phyloP scores from a whole-genome alignment of 1,140 invertebrate species.

The Arctopsyche grandis region DNA sequence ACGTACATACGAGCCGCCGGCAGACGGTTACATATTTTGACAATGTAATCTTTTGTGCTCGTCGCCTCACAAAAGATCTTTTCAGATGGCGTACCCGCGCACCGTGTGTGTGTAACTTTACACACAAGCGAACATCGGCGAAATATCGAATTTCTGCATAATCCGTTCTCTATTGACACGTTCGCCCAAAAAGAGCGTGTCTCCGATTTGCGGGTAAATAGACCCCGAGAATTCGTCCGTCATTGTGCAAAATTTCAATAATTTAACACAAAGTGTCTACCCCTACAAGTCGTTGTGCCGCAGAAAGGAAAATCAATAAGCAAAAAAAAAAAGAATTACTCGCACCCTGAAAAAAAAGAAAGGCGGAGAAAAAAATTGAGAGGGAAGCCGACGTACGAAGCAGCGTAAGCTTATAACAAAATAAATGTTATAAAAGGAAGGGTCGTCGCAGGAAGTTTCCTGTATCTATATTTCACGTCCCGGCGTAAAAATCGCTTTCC shows the following conservation, averaged over 20 bases:
- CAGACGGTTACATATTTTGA: slow-evolving; percentile 47
- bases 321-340: slow-evolving; percentile 35
- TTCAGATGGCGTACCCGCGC: slow-evolving; percentile 20
- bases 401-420: slow-evolving; percentile 44
- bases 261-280: not conserved
- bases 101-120: slow-evolving; percentile 17
- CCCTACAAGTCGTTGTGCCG: not conserved
- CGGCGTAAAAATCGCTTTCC: slow-evolving; percentile 39
- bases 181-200: not conserved
- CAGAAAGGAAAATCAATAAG: slow-evolving; percentile 34
- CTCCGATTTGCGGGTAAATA: not conserved
- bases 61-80: slow-evolving; percentile 37
- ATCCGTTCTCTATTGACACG: slow-evolving; percentile 3
- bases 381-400: slow-evolving; percentile 13
- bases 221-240: too few relatives aligned
- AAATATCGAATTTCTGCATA: slow-evolving; percentile 36
- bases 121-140: slow-evolving; percentile 10
- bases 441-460: slow-evolving; percentile 38
- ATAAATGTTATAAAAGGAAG: slow-evolving; percentile 45
- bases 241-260: not conserved
- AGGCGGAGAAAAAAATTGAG: slow-evolving; percentile 16
- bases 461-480: slow-evolving; percentile 40
- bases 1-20: slow-evolving; percentile 8
- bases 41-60: slow-evolving; percentile 49
- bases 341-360: not conserved